Percentiles rank a stretch among this genome's conserved stretches.
Conservation (phyloP, 2,113 vertebrate genomes). For the Crotophaga sulcirostris region DNA sequence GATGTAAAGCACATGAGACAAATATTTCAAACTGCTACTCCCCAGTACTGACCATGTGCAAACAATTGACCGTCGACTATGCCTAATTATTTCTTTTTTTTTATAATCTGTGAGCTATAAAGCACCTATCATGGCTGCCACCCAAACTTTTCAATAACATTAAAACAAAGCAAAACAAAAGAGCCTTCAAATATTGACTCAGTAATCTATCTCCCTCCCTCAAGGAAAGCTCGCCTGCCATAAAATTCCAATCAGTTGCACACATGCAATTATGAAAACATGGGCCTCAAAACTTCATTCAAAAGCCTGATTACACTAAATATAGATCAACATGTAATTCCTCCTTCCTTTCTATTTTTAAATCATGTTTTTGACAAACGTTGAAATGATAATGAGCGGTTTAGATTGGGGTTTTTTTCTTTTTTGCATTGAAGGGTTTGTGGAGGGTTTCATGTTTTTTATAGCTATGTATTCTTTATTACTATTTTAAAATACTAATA, state of each 20-base stretch:
- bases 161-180: slow-evolving; percentile 61
- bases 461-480: slow-evolving; percentile 47
- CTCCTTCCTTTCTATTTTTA: slow-evolving; percentile 56
- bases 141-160: slow-evolving; percentile 44
- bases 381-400: neutral
- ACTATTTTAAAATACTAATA: slow-evolving; percentile 60
- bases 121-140: slow-evolving; percentile 35
- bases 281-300: slow-evolving; percentile 54
- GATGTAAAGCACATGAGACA: neutral
- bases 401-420: neutral
- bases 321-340: slow-evolving; percentile 49
- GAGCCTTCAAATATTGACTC: slow-evolving; percentile 58
- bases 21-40: neutral
- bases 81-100: slow-evolving; percentile 13
- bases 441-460: slow-evolving; percentile 40
- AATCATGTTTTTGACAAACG: neutral
- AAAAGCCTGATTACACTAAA: slow-evolving; percentile 65
- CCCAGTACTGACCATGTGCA: slow-evolving; percentile 9
- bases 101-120: slow-evolving; percentile 27
- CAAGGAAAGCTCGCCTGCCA: slow-evolving; percentile 44
- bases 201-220: slow-evolving; percentile 63
- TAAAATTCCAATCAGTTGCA: slow-evolving; percentile 70
- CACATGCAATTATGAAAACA: slow-evolving; percentile 66
- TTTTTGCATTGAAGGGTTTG: slow-evolving; percentile 27
- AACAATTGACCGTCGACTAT: neutral